A percentile compares a stretch with the other conserved stretches of the same genome.
phyloP scores from a whole-genome alignment of 2,888 invertebrate species.

The Prenolepis imparis region DNA sequence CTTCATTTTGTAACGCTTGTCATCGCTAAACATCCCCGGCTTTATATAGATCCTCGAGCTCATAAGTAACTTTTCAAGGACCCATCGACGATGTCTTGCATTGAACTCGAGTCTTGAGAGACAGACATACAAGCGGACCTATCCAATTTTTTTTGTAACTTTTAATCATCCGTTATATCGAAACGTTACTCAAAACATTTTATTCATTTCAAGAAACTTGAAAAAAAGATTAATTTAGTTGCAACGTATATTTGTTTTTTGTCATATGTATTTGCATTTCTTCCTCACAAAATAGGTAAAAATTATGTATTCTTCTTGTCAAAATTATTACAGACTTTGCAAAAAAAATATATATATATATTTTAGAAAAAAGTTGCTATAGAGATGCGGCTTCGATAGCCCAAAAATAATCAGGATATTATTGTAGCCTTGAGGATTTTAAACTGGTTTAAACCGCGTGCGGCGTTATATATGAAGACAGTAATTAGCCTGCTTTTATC shows the following conservation, averaged over 20 bases:
- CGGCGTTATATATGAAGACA: constrained; percentile 28
- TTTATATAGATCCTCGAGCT: neutral
- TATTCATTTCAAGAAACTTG: neutral
- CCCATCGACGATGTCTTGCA: neutral
- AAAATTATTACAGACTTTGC: neutral
- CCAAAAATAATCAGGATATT: constrained; percentile 15
- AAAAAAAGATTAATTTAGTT: neutral
- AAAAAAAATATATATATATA: no score
- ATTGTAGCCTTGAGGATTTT: constrained; percentile 38
- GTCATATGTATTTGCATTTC: neutral
- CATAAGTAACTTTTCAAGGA: constrained; percentile 44
- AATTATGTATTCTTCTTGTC: neutral
- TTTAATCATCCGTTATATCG: neutral
- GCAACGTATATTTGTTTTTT: neutral
- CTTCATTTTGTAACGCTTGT: constrained; percentile 16
- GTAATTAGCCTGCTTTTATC: constrained; percentile 50
- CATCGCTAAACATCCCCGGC: neutral
- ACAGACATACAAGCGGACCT: neutral
- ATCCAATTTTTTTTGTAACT: neutral
- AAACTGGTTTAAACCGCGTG: constrained; percentile 62
- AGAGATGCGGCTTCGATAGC: constrained; percentile 7
- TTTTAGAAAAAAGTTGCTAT: neutral
- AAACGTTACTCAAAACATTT: neutral
- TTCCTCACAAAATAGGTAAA: neutral
- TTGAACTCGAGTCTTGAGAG: constrained; percentile 11